These are phyloP conservation scores for Lerista edwardsae DNA, from an alignment of 2,797 vertebrate genomes.

Conservation along the genomic window DNA sequence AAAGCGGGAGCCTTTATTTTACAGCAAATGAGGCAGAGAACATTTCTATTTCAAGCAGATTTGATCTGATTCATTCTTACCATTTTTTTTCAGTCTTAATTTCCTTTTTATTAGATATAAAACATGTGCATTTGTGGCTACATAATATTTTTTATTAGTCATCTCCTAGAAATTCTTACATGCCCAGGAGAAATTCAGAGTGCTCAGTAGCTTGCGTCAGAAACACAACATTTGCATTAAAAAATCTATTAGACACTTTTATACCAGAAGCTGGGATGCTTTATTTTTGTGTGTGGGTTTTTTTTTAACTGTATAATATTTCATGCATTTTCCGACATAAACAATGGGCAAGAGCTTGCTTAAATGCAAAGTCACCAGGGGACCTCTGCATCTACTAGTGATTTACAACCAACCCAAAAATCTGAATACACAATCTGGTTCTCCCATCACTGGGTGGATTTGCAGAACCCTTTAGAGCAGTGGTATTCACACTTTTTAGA, in stretches of 20 bases:
- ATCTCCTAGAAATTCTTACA: neutral
- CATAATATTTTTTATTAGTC: neutral
- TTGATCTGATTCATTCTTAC: neutral
- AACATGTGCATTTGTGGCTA: neutral
- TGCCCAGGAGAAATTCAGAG: neutral
- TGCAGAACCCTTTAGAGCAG: neutral
- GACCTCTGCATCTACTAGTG: neutral
- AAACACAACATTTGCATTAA: constrained; percentile 18
- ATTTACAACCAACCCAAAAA: neutral
- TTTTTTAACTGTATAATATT: neutral
- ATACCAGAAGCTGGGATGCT: neutral
- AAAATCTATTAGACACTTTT: constrained; percentile 6
- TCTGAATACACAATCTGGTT: neutral
- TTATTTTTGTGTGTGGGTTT: neutral
- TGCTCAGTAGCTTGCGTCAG: neutral
- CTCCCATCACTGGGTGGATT: neutral
- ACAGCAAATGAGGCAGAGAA: neutral
- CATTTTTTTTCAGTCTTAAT: neutral
- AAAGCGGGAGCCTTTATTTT: neutral
- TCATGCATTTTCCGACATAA: neutral
- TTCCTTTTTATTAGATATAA: neutral
- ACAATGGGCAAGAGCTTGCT: neutral
- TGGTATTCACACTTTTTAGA: no score
- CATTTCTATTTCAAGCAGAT: neutral
- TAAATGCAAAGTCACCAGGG: neutral